phyloP scores from a whole-genome alignment of 1,140 invertebrate species.

The Panulirus ornatus region DNA sequence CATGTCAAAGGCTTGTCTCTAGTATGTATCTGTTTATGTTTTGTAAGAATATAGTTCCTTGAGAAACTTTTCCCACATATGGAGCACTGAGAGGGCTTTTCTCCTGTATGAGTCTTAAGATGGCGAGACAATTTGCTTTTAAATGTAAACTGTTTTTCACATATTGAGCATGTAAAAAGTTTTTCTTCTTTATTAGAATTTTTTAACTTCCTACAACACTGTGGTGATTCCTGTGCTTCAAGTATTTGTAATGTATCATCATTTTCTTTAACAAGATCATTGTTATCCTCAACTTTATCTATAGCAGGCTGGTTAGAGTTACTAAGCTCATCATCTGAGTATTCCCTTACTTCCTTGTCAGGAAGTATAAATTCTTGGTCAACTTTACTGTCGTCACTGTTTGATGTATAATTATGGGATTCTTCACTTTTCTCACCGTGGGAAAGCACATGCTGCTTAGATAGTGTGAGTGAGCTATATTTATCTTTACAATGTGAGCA shows the following conservation, averaged over 20 bases:
- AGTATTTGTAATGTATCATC: too few relatives aligned
- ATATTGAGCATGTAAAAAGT: not conserved
- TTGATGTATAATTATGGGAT: not conserved
- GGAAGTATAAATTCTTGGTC: not conserved
- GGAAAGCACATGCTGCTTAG: not conserved
- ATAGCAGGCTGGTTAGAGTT: too few relatives aligned
- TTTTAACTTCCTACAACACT: not conserved
- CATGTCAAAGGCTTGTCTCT: not conserved
- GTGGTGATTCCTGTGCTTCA: too few relatives aligned
- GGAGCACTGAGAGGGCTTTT: not conserved
- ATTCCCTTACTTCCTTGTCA: too few relatives aligned
- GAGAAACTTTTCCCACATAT: not conserved
- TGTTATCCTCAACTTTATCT: too few relatives aligned
- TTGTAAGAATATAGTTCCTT: not conserved
- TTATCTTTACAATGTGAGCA: not conserved
- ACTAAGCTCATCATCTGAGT: too few relatives aligned
- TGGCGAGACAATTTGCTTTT: not conserved
- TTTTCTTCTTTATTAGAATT: not conserved
- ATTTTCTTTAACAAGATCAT: too few relatives aligned
- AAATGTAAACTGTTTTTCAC: not conserved
- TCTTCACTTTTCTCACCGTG: not conserved
- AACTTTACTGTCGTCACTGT: not conserved
- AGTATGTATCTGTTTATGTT: not conserved
- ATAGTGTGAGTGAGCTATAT: not conserved
- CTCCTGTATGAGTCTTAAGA: constrained; percentile 4